Conservation (phyloP, 2,797 vertebrate species). For the Pseudochromis fuscus region DNA sequence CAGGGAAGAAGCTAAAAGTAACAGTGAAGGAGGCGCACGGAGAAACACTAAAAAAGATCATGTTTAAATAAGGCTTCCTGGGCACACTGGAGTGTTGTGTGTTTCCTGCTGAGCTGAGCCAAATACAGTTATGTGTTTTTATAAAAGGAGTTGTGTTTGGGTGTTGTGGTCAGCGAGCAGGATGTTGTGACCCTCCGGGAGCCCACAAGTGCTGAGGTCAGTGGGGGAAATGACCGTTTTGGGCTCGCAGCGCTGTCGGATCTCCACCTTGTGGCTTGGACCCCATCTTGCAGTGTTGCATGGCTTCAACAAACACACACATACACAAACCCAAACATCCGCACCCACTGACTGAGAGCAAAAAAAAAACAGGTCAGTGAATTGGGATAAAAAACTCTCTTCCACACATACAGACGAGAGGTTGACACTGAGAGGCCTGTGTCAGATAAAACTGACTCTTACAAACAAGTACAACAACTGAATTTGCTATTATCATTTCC, state of each 20-base stretch:
- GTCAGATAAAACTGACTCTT: neutral
- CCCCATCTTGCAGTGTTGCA: constrained; percentile 54
- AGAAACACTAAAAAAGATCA: constrained; percentile 22
- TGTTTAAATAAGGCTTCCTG: constrained; percentile 48
- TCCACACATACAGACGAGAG: neutral
- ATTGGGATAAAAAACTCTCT: neutral
- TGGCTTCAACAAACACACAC: constrained; percentile 35
- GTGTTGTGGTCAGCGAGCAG: constrained; percentile 68
- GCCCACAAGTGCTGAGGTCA: constrained; percentile 61
- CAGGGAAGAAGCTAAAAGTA: constrained; percentile 52
- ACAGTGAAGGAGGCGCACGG: constrained; percentile 39
- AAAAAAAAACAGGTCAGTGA: constrained; percentile 18
- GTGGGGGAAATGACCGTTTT: constrained; percentile 22
- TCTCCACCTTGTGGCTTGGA: constrained; percentile 79
- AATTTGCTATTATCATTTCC: neutral
- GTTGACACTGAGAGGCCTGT: neutral
- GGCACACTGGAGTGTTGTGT: constrained; percentile 25
- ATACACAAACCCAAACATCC: constrained; percentile 24
- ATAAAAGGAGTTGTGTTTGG: constrained; percentile 60
- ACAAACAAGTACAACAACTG: neutral
- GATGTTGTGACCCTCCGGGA: constrained; percentile 66
- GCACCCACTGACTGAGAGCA: constrained; percentile 21
- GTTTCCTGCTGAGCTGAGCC: constrained; percentile 50
- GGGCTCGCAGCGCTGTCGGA: constrained; percentile 54
- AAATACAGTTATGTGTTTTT: constrained; percentile 42